These are phyloP conservation scores for Hylaeus anthracinus DNA, from an alignment of 1,140 invertebrate species.

Conservation along the genomic window DNA sequence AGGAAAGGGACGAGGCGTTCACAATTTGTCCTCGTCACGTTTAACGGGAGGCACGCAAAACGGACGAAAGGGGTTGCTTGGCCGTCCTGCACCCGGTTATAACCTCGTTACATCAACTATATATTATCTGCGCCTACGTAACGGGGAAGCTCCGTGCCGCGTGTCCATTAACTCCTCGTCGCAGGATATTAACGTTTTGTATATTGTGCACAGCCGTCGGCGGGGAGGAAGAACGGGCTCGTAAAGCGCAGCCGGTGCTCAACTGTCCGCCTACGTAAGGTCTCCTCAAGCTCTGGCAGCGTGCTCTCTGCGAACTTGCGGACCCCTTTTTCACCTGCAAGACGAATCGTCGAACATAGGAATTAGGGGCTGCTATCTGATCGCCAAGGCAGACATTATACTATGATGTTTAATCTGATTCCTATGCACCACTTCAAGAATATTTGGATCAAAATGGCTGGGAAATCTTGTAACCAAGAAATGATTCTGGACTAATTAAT, in stretches of 20 bases:
- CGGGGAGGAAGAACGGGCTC: conserved; percentile 18
- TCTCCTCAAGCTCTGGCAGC: background rate
- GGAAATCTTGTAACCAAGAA: no score
- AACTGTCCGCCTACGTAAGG: conserved; percentile 16
- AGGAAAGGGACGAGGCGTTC: conserved; percentile 36
- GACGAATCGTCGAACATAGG: no score
- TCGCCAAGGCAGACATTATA: no score
- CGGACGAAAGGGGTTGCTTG: conserved; percentile 51
- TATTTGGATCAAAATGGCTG: no score
- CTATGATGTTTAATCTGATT: no score
- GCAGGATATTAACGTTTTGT: conserved; percentile 67
- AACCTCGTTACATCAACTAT: conserved; percentile 60
- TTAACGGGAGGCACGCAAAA: conserved; percentile 39
- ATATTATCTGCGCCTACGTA: conserved; percentile 42
- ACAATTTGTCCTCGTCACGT: conserved; percentile 66
- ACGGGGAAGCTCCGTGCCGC: conserved; percentile 25
- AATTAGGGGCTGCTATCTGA: no score
- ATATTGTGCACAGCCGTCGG: conserved; percentile 39
- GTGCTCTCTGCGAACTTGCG: no score
- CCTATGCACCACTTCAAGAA: no score
- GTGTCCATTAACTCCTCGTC: conserved; percentile 66
- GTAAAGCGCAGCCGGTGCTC: conserved; percentile 58
- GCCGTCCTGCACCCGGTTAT: conserved; percentile 37
- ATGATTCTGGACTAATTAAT: no score
- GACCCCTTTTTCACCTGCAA: no score